These are phyloP conservation scores for Pegea sp. DNA, from an alignment of 23 tunicate genomes.

Conservation along the genomic window DNA sequence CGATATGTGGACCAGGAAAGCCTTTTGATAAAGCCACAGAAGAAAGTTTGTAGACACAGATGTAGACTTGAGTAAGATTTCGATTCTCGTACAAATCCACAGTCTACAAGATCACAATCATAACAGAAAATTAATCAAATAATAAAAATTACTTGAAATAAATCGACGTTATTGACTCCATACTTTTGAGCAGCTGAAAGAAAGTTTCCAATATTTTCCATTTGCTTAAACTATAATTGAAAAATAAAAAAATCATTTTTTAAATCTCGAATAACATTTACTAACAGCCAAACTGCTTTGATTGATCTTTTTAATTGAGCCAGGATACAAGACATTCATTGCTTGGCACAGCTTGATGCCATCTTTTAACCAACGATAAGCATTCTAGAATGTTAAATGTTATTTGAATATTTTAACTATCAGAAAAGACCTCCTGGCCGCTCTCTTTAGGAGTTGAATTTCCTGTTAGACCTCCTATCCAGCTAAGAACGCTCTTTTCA, in stretches of 20 bases:
- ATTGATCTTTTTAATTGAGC: not conserved
- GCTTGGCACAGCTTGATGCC: not conserved
- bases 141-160: not conserved
- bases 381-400: too few relatives aligned
- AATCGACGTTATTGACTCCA: not conserved
- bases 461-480: not conserved
- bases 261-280: too few relatives aligned
- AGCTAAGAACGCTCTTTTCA: not conserved
- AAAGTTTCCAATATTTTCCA: not conserved
- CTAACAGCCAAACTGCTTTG: not conserved
- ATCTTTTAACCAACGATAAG: not conserved
- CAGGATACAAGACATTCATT: not conserved
- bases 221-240: slow-evolving; percentile 1
- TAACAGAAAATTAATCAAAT: too few relatives aligned
- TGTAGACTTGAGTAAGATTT: slow-evolving; percentile 72
- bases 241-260: too few relatives aligned
- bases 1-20: slow-evolving; percentile 65
- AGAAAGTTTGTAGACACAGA: slow-evolving; percentile 62
- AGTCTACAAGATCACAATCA: too few relatives aligned
- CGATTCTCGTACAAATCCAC: slow-evolving; percentile 69
- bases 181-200: not conserved
- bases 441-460: too few relatives aligned
- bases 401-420: too few relatives aligned
- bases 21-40: slow-evolving; percentile 37
- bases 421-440: too few relatives aligned